Percentiles rank a stretch among this genome's conserved stretches.
These are phyloP conservation scores for Aphaenogaster rudis DNA, from an alignment of 1,140 invertebrate genomes.

Conservation along the genomic window DNA sequence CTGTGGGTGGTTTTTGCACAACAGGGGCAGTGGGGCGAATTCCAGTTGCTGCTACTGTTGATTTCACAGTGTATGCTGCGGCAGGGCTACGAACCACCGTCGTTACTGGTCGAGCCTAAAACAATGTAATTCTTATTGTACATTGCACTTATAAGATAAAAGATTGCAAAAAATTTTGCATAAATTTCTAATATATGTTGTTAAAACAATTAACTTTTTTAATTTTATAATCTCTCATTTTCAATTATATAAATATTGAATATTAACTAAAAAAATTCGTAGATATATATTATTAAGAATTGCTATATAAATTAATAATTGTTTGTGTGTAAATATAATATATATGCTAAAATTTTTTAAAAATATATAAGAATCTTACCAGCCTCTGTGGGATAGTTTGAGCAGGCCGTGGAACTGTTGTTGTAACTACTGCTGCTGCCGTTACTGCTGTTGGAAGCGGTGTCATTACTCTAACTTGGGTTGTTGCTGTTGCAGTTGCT, in stretches of 20 bases:
- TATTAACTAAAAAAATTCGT: neutral
- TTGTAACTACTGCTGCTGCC: conserved; percentile 81
- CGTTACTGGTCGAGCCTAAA: conserved; percentile 77
- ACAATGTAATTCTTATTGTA: conserved; percentile 8
- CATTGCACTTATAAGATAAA: neutral
- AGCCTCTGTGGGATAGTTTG: conserved; percentile 86
- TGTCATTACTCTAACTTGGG: conserved; percentile 88
- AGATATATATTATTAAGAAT: neutral
- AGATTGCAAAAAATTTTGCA: conserved; percentile 8
- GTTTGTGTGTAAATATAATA: neutral
- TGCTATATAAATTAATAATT: neutral
- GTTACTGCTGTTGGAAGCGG: conserved; percentile 83
- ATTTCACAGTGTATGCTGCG: conserved; percentile 81
- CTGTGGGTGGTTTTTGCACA: conserved; percentile 80
- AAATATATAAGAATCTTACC: conserved; percentile 74
- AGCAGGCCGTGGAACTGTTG: conserved; percentile 82
- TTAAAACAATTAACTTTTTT: neutral
- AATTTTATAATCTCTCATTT: neutral
- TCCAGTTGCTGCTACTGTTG: conserved; percentile 80
- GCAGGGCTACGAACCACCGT: conserved; percentile 80
- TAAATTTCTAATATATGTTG: neutral
- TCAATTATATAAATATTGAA: neutral
- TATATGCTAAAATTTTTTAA: neutral
- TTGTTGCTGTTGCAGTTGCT: conserved; percentile 84
- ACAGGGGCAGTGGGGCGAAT: conserved; percentile 80